phyloP scores from a whole-genome alignment of 92 coral and sea anemone species.

The Epizoanthus rinbou region DNA sequence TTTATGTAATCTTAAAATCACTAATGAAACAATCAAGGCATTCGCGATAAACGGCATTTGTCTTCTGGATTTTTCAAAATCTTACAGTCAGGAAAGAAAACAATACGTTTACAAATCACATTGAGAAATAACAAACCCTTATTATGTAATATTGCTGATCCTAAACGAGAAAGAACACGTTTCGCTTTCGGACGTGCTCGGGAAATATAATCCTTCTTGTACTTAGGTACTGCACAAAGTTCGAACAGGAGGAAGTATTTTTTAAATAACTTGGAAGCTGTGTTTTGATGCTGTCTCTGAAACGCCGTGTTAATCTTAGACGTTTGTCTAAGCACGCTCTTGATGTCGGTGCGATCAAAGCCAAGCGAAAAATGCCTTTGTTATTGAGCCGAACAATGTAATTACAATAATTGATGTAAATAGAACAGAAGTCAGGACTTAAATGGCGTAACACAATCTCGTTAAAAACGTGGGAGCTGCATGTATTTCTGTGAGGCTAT shows the following conservation, averaged over 20 bases:
- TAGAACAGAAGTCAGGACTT: not conserved
- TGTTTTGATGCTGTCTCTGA: not conserved
- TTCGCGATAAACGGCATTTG: not conserved
- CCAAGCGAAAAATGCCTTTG: slow-evolving; percentile 2
- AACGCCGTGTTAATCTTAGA: slow-evolving; percentile 32
- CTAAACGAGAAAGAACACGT: not conserved
- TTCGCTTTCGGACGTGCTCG: not conserved
- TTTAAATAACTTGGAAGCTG: no score
- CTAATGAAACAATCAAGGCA: slow-evolving; percentile 20
- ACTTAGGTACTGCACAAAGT: slow-evolving; percentile 4
- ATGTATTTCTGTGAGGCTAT: slow-evolving; percentile 11
- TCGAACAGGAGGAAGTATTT: not conserved
- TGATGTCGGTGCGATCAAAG: slow-evolving; percentile 39
- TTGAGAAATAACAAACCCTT: not conserved
- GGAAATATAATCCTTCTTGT: not conserved
- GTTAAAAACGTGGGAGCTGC: slow-evolving; percentile 20
- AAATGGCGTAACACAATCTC: slow-evolving; percentile 19
- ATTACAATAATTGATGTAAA: slow-evolving; percentile 33
- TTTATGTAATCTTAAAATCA: slow-evolving; percentile 28
- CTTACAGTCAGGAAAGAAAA: not conserved
- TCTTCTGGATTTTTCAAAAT: not conserved
- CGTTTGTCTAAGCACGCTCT: not conserved
- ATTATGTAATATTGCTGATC: slow-evolving; percentile 4
- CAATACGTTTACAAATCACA: not conserved
- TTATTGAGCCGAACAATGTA: slow-evolving; percentile 2